Conservation (phyloP, 2,113 vertebrate genomes). For the Hippocampus guttulatus region DNA sequence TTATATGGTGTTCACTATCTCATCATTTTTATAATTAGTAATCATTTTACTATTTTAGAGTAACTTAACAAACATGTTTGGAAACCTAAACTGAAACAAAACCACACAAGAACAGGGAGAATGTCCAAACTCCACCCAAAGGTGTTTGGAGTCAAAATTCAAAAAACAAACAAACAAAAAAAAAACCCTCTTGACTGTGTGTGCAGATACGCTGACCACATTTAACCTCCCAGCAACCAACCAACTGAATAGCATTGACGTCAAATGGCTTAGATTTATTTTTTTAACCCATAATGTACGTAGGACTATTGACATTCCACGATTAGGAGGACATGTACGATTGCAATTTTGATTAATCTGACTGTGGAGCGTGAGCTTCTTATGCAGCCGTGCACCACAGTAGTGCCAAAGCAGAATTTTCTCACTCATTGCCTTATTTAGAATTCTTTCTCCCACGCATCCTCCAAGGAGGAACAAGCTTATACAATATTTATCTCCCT, state of each 20-base stretch:
- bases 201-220: too few species aligned
- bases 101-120: too few species aligned
- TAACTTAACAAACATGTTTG: too few species aligned
- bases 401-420: slow-evolving; percentile 5
- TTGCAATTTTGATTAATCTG: not conserved
- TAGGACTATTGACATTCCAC: slow-evolving; percentile 4
- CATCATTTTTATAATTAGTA: too few species aligned
- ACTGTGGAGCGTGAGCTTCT: slow-evolving; percentile 1
- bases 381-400: slow-evolving; percentile 12
- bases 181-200: too few species aligned
- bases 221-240: not conserved
- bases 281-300: slow-evolving; percentile 1
- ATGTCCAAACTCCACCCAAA: too few species aligned
- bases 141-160: too few species aligned
- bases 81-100: too few species aligned
- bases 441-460: slow-evolving; percentile 7
- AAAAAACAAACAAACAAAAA: too few species aligned
- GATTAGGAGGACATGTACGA: slow-evolving; percentile 32
- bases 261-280: not conserved
- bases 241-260: not conserved
- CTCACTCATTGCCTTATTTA: slow-evolving; percentile 2
- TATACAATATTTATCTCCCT: slow-evolving; percentile 35
- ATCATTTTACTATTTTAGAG: too few species aligned
- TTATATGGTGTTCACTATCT: too few species aligned
- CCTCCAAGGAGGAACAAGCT: slow-evolving; percentile 4